Conservation (phyloP, 2,113 vertebrate genomes). For the Balaeniceps rex region DNA sequence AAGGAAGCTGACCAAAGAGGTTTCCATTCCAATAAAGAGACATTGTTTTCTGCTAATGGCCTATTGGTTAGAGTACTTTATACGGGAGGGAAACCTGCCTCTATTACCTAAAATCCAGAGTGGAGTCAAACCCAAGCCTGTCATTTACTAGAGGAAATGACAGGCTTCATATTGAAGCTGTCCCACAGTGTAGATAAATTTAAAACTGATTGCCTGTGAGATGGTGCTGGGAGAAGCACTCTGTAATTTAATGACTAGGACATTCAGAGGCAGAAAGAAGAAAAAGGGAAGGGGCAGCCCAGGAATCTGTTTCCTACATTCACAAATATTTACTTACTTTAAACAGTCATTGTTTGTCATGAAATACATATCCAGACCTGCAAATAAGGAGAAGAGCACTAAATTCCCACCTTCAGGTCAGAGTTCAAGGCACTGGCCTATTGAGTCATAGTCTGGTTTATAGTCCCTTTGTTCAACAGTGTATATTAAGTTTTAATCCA, state of each 20-base stretch:
- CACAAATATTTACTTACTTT: neutral
- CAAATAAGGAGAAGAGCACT: neutral
- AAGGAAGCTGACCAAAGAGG: neutral
- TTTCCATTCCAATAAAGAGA: neutral
- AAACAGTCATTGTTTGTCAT: neutral
- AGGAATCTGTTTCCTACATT: neutral
- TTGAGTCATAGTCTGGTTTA: neutral
- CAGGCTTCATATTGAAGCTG: neutral
- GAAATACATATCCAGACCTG: neutral
- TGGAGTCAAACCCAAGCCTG: neutral
- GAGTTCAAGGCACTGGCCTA: neutral
- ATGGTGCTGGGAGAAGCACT: neutral
- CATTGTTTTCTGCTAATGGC: neutral
- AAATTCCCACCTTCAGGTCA: neutral
- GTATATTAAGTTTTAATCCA: neutral
- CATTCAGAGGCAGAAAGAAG: neutral
- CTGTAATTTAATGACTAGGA: neutral
- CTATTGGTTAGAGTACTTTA: neutral
- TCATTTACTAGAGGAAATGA: neutral
- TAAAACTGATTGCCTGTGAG: neutral
- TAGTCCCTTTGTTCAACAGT: neutral
- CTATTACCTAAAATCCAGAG: neutral
- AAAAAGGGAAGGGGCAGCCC: neutral
- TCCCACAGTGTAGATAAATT: neutral
- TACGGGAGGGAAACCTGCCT: neutral